Base-by-base conservation (phyloP, 2,888 invertebrate genomes). In the Phoronis australis region DNA sequence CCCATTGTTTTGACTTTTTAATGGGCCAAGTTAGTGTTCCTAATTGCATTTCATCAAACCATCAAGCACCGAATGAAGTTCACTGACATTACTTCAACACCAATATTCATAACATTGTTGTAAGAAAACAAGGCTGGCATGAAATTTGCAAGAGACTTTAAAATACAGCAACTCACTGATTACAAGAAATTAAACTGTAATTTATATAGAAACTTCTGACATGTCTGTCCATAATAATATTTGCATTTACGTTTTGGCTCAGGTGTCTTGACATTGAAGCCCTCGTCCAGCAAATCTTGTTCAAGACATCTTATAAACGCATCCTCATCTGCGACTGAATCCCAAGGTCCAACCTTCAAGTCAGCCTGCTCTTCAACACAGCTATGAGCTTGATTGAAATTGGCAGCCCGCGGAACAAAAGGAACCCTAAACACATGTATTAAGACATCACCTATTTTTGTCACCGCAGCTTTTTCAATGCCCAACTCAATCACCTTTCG, bases 211-310 rank as follows among this genome's bases (percentile, higher is more conserved):
- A 56, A 64, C 45, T 69, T 68, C 46, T 66, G 70, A 54, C 73
- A 73, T 25, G 66, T 69, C 47, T 71, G 69, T 24, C 71, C 71
- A 51, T 68, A 68, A 47, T 71, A 72, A 48, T 71, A 71, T 52
- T 66, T 61, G 50, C 71, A 72, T 50, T 68, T 68, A 35, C 61
- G 58, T 51, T 66, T 67, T 26, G 60, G 53, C 21, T 71, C 71
- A 50, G 68, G 69, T 2, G 66, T 64, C 48, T 60, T 61, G 12
- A 73, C 51, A 24, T 57, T 59, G 50, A 66, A 72, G 1, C 71
- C 71, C 22, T 69, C 70, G 20, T 66, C 67, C n/a, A 61, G 51
- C 20, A 71, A 55, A 46, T 72, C 71, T 46, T 53, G 60, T 44
- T 71, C 70, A 27, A 73, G 46, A 47, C 69, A 68, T 22, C 60